Percentiles rank a stretch among this genome's conserved stretches.
These are phyloP conservation scores for Heliornis fulica DNA, from an alignment of 2,113 vertebrate species.

Conservation along the genomic window DNA sequence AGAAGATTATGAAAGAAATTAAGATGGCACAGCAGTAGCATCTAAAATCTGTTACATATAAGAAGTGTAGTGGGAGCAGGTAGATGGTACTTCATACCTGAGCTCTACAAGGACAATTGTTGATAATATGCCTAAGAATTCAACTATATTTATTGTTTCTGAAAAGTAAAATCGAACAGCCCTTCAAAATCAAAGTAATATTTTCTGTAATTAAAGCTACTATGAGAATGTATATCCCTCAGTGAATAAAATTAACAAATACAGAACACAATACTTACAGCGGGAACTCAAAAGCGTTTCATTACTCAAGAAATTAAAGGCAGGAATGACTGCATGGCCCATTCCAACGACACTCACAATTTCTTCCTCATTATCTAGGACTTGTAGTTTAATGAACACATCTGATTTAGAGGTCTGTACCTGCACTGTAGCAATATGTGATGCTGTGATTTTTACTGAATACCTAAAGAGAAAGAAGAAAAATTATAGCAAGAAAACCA, in stretches of 20 bases:
- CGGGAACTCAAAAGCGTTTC: constrained; percentile 31
- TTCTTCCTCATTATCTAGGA: constrained; percentile 82
- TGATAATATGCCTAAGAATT: neutral
- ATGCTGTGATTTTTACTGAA: constrained; percentile 67
- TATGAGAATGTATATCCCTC: neutral
- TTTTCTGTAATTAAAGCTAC: neutral
- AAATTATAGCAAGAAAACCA: neutral
- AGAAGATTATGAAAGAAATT: neutral
- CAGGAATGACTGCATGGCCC: constrained; percentile 83
- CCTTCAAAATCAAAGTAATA: neutral
- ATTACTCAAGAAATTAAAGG: constrained; percentile 76
- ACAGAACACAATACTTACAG: constrained; percentile 71
- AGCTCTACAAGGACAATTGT: neutral
- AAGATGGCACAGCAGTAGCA: neutral
- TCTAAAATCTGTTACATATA: neutral
- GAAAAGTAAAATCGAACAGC: neutral
- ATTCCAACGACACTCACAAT: constrained; percentile 73
- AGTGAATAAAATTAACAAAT: neutral
- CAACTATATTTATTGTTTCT: neutral
- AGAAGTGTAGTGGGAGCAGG: neutral
- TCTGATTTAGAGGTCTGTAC: constrained; percentile 82
- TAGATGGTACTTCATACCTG: neutral
- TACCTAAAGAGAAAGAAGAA: constrained; percentile 73
- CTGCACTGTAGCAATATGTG: constrained; percentile 80
- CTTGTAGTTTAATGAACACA: constrained; percentile 79